phyloP scores from a whole-genome alignment of 2,797 vertebrate genomes.

The Sebastes diaconus region DNA sequence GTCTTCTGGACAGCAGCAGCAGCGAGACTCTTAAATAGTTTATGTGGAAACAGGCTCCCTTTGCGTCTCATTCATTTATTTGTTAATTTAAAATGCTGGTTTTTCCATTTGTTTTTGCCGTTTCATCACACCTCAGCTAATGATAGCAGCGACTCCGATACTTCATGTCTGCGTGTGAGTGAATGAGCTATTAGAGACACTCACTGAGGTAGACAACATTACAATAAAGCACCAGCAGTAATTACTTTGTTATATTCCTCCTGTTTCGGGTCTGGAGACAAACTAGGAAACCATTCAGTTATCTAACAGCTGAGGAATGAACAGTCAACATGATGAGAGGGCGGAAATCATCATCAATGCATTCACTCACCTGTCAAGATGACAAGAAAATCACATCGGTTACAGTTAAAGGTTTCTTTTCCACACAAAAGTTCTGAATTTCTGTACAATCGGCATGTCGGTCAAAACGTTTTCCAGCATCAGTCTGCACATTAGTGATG shows the following conservation, averaged over 20 bases:
- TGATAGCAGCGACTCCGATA: slow-evolving; percentile 20
- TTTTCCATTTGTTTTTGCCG: slow-evolving; percentile 49
- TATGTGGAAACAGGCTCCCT: slow-evolving; percentile 47
- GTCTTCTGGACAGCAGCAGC: slow-evolving; percentile 50
- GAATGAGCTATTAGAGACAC: slow-evolving; percentile 37
- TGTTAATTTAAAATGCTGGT: slow-evolving; percentile 50
- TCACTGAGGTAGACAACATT: slow-evolving; percentile 1
- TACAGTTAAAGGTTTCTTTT: background rate
- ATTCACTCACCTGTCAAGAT: background rate
- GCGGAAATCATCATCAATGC: background rate
- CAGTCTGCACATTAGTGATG: background rate
- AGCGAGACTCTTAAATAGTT: slow-evolving; percentile 62
- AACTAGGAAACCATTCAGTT: slow-evolving; percentile 28
- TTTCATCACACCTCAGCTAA: slow-evolving; percentile 51
- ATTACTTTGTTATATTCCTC: slow-evolving; percentile 25
- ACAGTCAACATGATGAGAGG: background rate
- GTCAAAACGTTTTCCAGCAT: background rate
- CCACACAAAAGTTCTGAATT: background rate
- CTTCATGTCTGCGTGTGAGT: slow-evolving; percentile 13
- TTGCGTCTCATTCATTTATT: slow-evolving; percentile 49
- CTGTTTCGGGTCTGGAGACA: slow-evolving; percentile 5
- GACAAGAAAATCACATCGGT: background rate
- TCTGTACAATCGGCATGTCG: background rate
- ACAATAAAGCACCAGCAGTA: slow-evolving; percentile 45
- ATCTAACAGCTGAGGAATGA: slow-evolving; percentile 6